Conservation (phyloP, 2,888 invertebrate species). For the Sialis fuliginosa region DNA sequence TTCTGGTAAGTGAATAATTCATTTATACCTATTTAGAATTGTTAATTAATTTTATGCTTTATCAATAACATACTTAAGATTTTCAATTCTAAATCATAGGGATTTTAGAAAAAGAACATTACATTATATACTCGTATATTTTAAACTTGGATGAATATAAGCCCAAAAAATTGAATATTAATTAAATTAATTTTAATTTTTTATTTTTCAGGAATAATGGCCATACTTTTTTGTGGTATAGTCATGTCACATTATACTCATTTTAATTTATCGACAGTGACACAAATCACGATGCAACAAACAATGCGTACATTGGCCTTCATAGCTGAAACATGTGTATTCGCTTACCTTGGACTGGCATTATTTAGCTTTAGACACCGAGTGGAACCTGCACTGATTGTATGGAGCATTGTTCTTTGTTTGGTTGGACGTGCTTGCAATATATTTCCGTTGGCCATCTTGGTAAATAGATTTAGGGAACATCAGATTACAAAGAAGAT, state of each 20-base stretch:
- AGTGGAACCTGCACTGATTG: slow-evolving; percentile 77
- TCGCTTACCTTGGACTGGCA: slow-evolving; percentile 91
- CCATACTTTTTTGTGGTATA: slow-evolving; percentile 95
- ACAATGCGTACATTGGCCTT: slow-evolving; percentile 95
- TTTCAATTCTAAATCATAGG: too few species aligned
- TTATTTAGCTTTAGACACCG: slow-evolving; percentile 89
- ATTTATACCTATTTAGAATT: too few species aligned
- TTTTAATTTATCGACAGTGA: slow-evolving; percentile 92
- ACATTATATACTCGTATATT: too few species aligned
- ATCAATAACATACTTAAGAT: too few species aligned
- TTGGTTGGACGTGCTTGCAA: slow-evolving; percentile 88
- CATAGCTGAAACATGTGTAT: slow-evolving; percentile 96
- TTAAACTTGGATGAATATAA: too few species aligned
- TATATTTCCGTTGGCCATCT: slow-evolving; percentile 84
- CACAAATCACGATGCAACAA: slow-evolving; percentile 98
- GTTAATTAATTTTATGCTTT: too few species aligned
- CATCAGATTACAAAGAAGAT: slow-evolving; percentile 96
- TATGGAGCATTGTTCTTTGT: slow-evolving; percentile 88
- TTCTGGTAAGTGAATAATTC: slow-evolving; percentile 41
- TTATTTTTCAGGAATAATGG: slow-evolving; percentile 79
- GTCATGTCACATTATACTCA: slow-evolving; percentile 99
- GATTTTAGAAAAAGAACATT: too few species aligned
- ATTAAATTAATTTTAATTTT: slow-evolving; percentile 7
- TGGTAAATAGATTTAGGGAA: slow-evolving; percentile 91
- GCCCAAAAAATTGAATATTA: too few species aligned